Conservation (phyloP, 1,140 invertebrate genomes). For the Dysdera silvatica region DNA sequence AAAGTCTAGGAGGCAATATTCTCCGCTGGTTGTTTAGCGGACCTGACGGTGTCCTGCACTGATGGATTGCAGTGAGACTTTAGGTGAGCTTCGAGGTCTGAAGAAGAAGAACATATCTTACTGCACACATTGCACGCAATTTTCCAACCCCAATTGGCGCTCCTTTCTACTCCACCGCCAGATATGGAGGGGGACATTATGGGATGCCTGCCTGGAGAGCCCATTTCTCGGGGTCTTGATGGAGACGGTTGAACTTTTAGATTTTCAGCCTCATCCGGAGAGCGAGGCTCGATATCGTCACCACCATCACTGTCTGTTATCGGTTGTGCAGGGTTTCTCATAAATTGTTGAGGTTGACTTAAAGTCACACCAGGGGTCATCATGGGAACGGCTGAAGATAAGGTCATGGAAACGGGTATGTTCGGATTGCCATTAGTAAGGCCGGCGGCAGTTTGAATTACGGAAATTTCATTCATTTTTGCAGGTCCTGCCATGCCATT, state of each 20-base stretch:
- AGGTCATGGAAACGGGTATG: slow-evolving; percentile 46
- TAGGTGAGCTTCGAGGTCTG: slow-evolving; percentile 43
- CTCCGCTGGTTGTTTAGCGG: slow-evolving; percentile 13
- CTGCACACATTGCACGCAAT: slow-evolving; percentile 44
- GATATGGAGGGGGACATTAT: slow-evolving; percentile 11
- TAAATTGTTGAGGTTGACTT: slow-evolving; percentile 17
- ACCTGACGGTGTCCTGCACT: slow-evolving; percentile 23
- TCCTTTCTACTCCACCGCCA: slow-evolving; percentile 8
- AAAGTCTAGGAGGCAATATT: slow-evolving; percentile 20
- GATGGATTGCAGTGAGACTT: slow-evolving; percentile 36
- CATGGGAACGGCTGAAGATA: slow-evolving; percentile 30
- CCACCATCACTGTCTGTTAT: slow-evolving; percentile 5
- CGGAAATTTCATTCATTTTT: slow-evolving; percentile 57
- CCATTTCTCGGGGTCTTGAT: slow-evolving; percentile 15
- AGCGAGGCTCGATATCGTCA: slow-evolving; percentile 14
- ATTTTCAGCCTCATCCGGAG: slow-evolving; percentile 23
- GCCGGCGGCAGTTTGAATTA: slow-evolving; percentile 52
- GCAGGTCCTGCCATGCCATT: slow-evolving; percentile 39
- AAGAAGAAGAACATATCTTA: slow-evolving; percentile 41
- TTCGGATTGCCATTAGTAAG: slow-evolving; percentile 35
- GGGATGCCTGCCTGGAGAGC: slow-evolving; percentile 10
- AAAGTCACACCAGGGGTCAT: slow-evolving; percentile 22
- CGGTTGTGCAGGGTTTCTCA: slow-evolving; percentile 14
- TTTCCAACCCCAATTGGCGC: slow-evolving; percentile 37
- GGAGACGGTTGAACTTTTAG: slow-evolving; percentile 20